A percentile compares a stretch with the other conserved stretches of the same genome.
These are phyloP conservation scores for Nymphicus hollandicus DNA, from an alignment of 2,113 vertebrate species.

Conservation along the genomic window DNA sequence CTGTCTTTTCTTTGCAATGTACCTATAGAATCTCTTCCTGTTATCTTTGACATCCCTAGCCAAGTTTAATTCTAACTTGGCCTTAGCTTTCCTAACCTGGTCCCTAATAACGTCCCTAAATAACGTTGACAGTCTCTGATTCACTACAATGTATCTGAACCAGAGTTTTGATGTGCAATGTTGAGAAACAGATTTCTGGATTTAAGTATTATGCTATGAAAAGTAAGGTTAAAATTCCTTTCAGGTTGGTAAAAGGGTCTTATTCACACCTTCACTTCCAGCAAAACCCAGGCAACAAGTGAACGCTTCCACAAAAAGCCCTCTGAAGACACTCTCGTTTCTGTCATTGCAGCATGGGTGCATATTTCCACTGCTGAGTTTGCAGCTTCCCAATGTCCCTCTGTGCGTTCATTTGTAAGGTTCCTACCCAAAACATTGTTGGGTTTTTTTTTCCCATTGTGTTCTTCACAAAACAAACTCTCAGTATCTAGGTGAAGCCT, in stretches of 20 bases:
- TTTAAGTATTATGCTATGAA: background rate
- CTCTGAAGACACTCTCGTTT: background rate
- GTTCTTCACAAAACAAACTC: background rate
- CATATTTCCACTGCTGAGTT: background rate
- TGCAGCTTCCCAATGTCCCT: background rate
- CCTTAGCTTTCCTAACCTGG: too few relatives aligned
- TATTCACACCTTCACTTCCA: background rate
- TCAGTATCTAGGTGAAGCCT: background rate
- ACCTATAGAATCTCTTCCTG: too few relatives aligned
- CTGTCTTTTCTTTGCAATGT: too few relatives aligned
- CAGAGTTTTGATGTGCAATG: background rate
- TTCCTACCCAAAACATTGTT: background rate
- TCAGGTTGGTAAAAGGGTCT: background rate
- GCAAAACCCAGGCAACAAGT: background rate
- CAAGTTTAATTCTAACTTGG: too few relatives aligned
- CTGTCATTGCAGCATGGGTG: background rate
- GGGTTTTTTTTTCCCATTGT: background rate
- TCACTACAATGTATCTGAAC: background rate
- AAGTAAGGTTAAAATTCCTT: background rate
- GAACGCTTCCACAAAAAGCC: background rate
- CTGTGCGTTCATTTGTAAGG: background rate
- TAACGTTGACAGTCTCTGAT: background rate
- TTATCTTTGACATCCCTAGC: too few relatives aligned
- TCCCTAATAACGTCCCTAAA: background rate
- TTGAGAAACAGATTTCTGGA: background rate